Evolutionary conservation across 2,888 invertebrate genomes (phyloP).

Genomic region (Acheta domesticus): DNA sequence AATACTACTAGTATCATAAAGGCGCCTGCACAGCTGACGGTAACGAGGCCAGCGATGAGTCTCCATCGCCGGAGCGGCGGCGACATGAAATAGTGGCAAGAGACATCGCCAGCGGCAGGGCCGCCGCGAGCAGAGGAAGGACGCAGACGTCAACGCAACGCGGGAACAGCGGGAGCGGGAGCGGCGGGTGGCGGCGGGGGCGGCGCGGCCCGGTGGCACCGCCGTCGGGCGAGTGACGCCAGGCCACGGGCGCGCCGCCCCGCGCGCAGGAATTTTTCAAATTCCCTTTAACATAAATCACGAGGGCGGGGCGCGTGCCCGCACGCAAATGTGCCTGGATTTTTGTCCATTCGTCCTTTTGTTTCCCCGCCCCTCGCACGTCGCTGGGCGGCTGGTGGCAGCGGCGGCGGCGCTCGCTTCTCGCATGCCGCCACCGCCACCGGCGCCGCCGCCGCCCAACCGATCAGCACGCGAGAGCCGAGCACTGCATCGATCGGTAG

Average conservation of each 20-base stretch:
- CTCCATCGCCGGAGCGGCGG: too few relatives aligned
- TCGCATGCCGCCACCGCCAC: background rate
- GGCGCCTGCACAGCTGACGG: too few relatives aligned
- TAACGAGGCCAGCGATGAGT: too few relatives aligned
- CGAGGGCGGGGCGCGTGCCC: slow-evolving; percentile 21
- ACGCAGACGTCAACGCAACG: background rate
- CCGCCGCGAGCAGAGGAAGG: background rate
- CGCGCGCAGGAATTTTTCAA: slow-evolving; percentile 28
- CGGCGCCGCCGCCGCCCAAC: background rate
- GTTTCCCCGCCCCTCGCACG: slow-evolving; percentile 6
- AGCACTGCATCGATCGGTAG: slow-evolving; percentile 1
- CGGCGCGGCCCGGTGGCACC: background rate
- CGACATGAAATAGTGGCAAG: too few relatives aligned
- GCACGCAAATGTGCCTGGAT: slow-evolving; percentile 28
- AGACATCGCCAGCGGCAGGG: background rate
- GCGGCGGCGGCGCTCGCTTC: background rate
- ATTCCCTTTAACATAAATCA: slow-evolving; percentile 29
- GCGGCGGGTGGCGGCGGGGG: background rate
- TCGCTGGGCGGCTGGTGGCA: background rate
- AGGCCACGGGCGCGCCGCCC: background rate
- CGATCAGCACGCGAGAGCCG: slow-evolving; percentile 8
- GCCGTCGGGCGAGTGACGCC: background rate
- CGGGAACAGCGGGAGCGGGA: background rate
- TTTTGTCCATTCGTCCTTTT: slow-evolving; percentile 28
- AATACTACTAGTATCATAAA: too few relatives aligned